phyloP scores from a whole-genome alignment of 2,797 vertebrate genomes.

The Melanotaenia trifasciata region DNA sequence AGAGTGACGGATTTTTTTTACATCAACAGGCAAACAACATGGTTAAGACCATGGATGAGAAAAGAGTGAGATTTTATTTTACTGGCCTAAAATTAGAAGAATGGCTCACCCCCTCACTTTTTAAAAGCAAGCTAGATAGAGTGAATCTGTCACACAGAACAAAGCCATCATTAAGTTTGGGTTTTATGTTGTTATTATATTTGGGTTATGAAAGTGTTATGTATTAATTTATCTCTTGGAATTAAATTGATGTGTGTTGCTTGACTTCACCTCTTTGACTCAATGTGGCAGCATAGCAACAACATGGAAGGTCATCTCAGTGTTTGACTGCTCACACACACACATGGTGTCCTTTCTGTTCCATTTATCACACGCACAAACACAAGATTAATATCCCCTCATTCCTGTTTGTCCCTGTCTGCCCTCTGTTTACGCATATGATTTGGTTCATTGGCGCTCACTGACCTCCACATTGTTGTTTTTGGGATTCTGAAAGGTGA shows the following conservation, averaged over 20 bases:
- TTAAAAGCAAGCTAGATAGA: background rate
- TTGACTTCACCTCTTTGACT: background rate
- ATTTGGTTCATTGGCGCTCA: constrained; percentile 21
- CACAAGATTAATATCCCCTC: constrained; percentile 1
- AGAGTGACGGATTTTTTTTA: background rate
- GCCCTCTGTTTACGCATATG: constrained; percentile 16
- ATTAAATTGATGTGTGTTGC: background rate
- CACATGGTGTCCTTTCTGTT: constrained; percentile 13
- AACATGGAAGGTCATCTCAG: background rate
- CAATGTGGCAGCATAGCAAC: background rate
- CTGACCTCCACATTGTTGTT: constrained; percentile 34
- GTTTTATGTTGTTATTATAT: background rate
- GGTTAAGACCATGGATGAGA: background rate
- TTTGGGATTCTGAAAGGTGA: constrained; percentile 9
- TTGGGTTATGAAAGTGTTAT: background rate
- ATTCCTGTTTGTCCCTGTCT: constrained; percentile 20
- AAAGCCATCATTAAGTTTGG: background rate
- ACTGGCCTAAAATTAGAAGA: background rate
- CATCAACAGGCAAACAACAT: background rate
- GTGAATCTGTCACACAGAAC: background rate
- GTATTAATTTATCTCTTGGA: background rate
- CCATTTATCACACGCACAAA: constrained; percentile 5
- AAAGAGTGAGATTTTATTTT: background rate
- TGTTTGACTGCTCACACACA: background rate
- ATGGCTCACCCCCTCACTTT: background rate